phyloP scores from a whole-genome alignment of 2,113 vertebrate genomes.

The Silurus asotus region DNA sequence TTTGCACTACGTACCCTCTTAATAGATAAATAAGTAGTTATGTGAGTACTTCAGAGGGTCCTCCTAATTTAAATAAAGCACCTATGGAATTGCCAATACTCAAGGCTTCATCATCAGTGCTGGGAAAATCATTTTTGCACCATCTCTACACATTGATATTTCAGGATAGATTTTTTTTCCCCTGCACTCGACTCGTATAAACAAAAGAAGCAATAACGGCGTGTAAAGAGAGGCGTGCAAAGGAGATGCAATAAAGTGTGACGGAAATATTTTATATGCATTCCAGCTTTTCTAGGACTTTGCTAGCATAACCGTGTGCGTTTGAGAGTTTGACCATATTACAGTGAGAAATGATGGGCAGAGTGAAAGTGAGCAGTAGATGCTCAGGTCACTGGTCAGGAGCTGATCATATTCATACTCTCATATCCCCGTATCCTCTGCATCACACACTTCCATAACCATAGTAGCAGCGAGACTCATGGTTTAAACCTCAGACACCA shows the following conservation, averaged over 20 bases:
- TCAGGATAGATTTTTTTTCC: neutral
- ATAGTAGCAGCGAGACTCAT: neutral
- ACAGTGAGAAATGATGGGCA: neutral
- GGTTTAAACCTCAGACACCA: neutral
- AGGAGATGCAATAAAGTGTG: neutral
- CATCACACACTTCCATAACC: neutral
- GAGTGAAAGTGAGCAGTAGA: neutral
- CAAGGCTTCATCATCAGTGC: neutral
- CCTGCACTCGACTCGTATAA: neutral
- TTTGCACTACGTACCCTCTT: neutral
- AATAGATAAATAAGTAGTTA: neutral
- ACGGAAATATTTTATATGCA: neutral
- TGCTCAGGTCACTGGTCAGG: neutral
- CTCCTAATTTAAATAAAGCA: neutral
- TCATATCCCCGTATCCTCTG: neutral
- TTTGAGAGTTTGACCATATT: neutral
- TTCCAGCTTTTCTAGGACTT: neutral
- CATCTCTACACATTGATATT: neutral
- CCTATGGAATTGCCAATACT: too few species aligned
- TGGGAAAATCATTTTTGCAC: neutral
- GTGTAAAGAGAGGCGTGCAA: neutral
- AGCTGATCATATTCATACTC: neutral
- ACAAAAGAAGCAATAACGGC: neutral
- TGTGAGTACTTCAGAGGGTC: too few species aligned
- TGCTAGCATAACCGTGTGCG: neutral